Base-by-base conservation (phyloP, 2,888 invertebrate species). In the Cheilosia pagana region DNA sequence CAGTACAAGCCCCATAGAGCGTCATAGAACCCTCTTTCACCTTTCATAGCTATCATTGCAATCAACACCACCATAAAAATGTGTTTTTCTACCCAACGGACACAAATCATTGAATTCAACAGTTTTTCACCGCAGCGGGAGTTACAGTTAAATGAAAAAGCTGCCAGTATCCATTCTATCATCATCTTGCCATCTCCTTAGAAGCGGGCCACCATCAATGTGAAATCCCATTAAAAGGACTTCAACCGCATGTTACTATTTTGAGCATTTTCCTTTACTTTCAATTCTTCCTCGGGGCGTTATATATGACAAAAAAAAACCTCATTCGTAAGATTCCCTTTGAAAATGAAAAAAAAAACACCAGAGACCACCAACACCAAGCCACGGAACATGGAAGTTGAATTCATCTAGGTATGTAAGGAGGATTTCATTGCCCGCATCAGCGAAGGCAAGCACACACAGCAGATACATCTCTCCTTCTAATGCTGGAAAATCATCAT, bases 401-500 rank as follows among this genome's bases (percentile, higher is more conserved):
- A 67, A 67, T 67, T 68, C 50, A 59, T 67, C 50, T 52, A 50
- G 39, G 53, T 39, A 50, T 45, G 53, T 39, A 45, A 45, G 31
- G 35, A 77, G 81, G 25, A 77, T 77, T 77, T 72, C 67, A 77
- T 82, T 77, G 82, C 77, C 68, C 63, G 68, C 57, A 68, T 77
- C 77, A 62, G 57, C 41, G 16, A 71, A 53, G 3, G 16, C 43
- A 43, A 16, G 19, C 8, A 45, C 63, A 75, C 50, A 70, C 10
- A 28, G 31, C 16, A 81, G 65, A 82, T 72, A 67, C 67, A 77
- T 82, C 77, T 77, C 45, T 28, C 28, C 8, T 28, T 28, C 60
- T 77, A 72, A 71, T 82, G 76, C 77, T 82, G 72, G 72, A 45
- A 77, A 82, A 82, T 82, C 82, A 82, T 82, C 78, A 82, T 63